Evolutionary conservation across 1,140 invertebrate species (phyloP), one percentile per base, ranked within the genome.

Genomic region (Eufriesea mexicana): DNA sequence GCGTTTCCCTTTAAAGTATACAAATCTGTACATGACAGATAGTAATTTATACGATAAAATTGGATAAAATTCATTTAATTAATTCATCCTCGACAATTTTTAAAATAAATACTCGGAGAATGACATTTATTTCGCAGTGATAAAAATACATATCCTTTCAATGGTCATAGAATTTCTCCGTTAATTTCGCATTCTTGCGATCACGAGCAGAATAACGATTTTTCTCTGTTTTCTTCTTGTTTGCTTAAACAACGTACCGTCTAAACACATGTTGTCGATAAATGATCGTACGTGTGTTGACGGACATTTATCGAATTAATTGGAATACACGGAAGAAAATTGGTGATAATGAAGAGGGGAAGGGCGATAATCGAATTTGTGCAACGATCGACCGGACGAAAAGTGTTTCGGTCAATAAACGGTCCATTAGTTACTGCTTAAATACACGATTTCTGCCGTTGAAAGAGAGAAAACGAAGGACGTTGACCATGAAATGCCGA

Each of bases 391-490:
- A 64, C 35, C 61, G 28, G 59, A 71, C 67, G 83, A 85, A 81
- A 67, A 88, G 76, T 79, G 76, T 86, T 86, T 85, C 76, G 72
- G 84, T 88, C 86, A 88, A 89, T 89, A 89, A 89, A 89, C 74
- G 87, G 79, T 88, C 84, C 79, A 88, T 89, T 89, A 88, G 71
- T 77, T 72, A 61, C 87, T 75, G 79, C 80, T 88, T 88, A 89
- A 89, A 89, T 78, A 83, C 80, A 79, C 84, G 79, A 86, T 83
- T 84, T 88, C 83, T 88, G 82, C 71, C 18, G 64, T 54, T 76
- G 74, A 78, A 85, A 72, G 86, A 54, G 74, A 71, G 72, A 67
- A 80, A 84, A 62, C 55, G 76, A 28, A 54, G 73, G 35, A 62
- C 71, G 71, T 54, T 59, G 85, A 70, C 71, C 78, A 25, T 83